Percentiles rank a stretch among this genome's conserved stretches.
phyloP scores from a whole-genome alignment of 2,888 invertebrate species.

The Tupiocoris notatus region DNA sequence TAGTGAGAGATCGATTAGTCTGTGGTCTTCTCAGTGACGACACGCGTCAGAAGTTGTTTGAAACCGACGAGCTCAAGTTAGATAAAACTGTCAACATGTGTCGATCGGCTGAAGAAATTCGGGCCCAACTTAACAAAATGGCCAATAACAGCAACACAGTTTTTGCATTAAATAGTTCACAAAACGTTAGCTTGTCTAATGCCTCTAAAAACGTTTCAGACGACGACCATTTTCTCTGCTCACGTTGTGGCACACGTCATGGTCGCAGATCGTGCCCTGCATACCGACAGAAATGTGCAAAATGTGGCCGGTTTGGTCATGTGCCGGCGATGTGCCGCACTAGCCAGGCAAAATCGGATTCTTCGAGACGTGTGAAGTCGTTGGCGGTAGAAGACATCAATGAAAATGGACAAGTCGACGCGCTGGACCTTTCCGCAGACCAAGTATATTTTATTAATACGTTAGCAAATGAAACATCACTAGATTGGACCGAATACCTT shows the following conservation, averaged over 20 bases:
- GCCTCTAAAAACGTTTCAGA: neutral
- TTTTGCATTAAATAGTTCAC: no score
- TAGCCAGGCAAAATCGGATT: no score
- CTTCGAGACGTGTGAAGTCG: no score
- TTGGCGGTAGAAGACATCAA: neutral
- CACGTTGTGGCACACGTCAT: conserved; percentile 12
- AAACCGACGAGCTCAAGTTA: neutral
- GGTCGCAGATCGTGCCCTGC: conserved; percentile 2
- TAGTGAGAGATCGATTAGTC: neutral
- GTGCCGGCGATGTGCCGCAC: neutral
- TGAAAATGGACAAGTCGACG: neutral
- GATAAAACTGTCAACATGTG: neutral
- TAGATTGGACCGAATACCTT: neutral
- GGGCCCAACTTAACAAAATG: neutral
- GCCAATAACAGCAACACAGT: no score
- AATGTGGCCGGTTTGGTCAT: conserved; percentile 1
- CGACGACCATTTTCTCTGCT: neutral
- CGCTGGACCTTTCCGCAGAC: neutral
- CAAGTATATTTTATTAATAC: neutral
- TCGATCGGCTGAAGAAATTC: conserved; percentile 1
- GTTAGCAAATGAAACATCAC: neutral
- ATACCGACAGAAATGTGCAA: neutral
- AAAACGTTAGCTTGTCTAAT: no score
- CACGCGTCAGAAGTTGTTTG: neutral
- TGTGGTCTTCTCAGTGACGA: neutral